Evolutionary conservation across 2,888 invertebrate genomes (phyloP).

Genomic region (Entomobrya proxima): DNA sequence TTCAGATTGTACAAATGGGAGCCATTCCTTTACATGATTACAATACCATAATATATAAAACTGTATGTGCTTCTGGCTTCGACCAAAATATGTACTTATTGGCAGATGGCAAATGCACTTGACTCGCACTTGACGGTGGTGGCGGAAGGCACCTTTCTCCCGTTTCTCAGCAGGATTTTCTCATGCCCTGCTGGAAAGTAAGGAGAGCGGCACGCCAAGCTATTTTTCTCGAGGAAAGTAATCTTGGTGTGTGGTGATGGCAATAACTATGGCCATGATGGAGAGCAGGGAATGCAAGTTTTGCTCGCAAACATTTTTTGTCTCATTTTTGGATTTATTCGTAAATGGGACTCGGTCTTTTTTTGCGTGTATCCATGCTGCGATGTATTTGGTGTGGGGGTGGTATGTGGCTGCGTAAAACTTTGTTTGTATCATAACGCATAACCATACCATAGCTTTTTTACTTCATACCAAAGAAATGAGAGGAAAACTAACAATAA

Average conservation of each 20-base stretch:
- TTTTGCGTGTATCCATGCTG: not conserved
- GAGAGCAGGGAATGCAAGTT: conserved; percentile 7
- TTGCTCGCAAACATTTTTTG: conserved; percentile 39
- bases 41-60: conserved; percentile 5
- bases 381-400: not conserved
- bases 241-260: not conserved
- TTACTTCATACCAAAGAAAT: not conserved
- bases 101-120: conserved; percentile 54
- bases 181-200: too few species aligned
- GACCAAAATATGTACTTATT: conserved; percentile 36
- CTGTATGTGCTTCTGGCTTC: not conserved
- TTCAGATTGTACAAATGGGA: conserved; percentile 17
- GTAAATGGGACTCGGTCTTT: not conserved
- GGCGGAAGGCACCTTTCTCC: not conserved
- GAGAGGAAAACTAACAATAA: not conserved
- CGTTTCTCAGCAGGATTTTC: not conserved
- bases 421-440: not conserved
- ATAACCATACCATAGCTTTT: conserved; percentile 14
- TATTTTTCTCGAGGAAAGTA: not conserved
- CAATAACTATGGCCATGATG: conserved; percentile 1
- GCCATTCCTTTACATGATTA: not conserved
- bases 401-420: not conserved
- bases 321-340: conserved; percentile 41
- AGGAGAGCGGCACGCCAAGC: not conserved
- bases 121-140: conserved; percentile 7